Percentiles rank a stretch among this genome's conserved stretches.
Evolutionary conservation across 2,888 invertebrate species (phyloP).

Genomic region (Drosophila lacicola): DNA sequence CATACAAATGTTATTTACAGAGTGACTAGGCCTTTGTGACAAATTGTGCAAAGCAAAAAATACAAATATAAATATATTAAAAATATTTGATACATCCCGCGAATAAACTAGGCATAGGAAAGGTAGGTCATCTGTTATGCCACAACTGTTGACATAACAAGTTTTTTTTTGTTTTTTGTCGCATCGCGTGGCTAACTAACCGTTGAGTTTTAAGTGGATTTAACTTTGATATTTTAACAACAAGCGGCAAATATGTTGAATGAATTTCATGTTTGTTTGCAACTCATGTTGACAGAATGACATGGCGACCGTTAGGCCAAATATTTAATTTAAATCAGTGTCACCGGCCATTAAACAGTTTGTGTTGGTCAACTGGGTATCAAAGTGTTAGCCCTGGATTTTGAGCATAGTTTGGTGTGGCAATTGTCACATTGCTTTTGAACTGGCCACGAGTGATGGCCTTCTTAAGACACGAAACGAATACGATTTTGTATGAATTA

Average conservation of each 20-base stretch:
- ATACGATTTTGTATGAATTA: too few relatives aligned
- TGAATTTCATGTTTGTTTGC: slow-evolving; percentile 53
- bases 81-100: not conserved
- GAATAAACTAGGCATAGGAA: not conserved
- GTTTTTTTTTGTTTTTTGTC: slow-evolving; percentile 12
- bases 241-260: slow-evolving; percentile 35
- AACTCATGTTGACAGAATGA: slow-evolving; percentile 65
- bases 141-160: not conserved
- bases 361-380: slow-evolving; percentile 30
- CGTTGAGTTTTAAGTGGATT: slow-evolving; percentile 57
- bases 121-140: slow-evolving; percentile 16
- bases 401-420: not conserved
- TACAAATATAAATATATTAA: not conserved
- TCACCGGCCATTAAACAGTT: slow-evolving; percentile 63
- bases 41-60: too few relatives aligned
- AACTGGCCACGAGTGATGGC: not conserved
- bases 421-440: not conserved
- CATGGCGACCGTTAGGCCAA: slow-evolving; percentile 49
- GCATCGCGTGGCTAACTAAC: slow-evolving; percentile 42
- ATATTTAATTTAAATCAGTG: slow-evolving; percentile 81
- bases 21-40: too few relatives aligned
- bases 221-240: slow-evolving; percentile 53
- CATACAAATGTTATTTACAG: not conserved
- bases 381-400: slow-evolving; percentile 5
- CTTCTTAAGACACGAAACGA: too few relatives aligned